Base-by-base conservation (phyloP, 2,888 invertebrate species). In the Enchytraeus crypticus region DNA sequence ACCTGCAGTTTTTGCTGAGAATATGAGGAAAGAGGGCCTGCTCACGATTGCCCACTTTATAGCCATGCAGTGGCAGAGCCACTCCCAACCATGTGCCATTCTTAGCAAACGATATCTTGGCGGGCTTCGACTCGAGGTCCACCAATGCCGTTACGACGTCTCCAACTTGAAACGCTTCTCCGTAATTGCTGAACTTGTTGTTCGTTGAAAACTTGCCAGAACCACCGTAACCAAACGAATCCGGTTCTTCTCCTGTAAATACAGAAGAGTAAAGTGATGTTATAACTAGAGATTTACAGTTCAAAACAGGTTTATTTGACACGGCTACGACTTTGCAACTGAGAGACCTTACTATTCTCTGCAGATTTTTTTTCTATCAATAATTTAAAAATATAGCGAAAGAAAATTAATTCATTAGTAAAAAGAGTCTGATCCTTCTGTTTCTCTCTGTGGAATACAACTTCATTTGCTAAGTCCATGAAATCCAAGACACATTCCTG, bases 21-120 rank as follows among this genome's bases (percentile, higher is more conserved):
- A 97, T 78, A 75, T 97, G 96, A 0, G 97, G 96, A 79, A 87
- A 96, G 5, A 95, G 80, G 0, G 87, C 84, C 66, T 84, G 85
- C 26, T 86, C 84, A 53, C 70, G 70, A 45, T 71, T 70, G 4
- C 82, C 81, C 0, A 87, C 80, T 43, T 60, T 57, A 23, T 84
- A 79, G 71, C 85, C 85, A 1, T 86, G 84, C 47, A 92, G 83
- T 66, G 84, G 85, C 71, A 84, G 86, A 0, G 91, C 89, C 0
- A 84, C 81, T 14, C 90, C 90, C 59, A 87, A 84, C 73, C 86
- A 83, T 61, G 83, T 83, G 1, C 92, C 93, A 79, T 95, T 95
- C 61, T 92, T 81, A 0, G 90, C 87, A 79, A 87, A 95, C 11
- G 86, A 85, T 26, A 95, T 85, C 65, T 82, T 85, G 65, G 88